Evolutionary conservation across 2,797 vertebrate species (phyloP), one percentile per base, ranked within the genome.

Genomic region (Hapalemur alaotrensis): DNA sequence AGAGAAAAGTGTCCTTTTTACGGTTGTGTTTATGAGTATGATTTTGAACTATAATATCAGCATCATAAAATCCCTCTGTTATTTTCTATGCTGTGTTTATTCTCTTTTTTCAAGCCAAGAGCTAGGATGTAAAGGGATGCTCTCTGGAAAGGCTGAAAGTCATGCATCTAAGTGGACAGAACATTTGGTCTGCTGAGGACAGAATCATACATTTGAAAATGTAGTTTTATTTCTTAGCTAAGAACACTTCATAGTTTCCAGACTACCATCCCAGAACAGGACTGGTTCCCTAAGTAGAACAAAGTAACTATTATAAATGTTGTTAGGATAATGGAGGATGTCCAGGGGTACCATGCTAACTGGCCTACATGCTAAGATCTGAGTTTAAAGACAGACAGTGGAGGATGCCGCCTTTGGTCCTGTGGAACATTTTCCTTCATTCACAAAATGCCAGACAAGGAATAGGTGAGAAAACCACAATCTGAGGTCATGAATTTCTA

Each of bases 81-180:
- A 61, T 95, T 89, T 88, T 41, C 32, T 52, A 67, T 70, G 50
- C 43, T 75, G 35, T 95, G 38, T 91, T 95, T 96, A 93, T 96
- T 97, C 72, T 97, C 43, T 87, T 96, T 96, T 81, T 87, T 92
- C 94, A 93, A 89, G 73, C n/a, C 88, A 89, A 96, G 69, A 92
- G 35, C 67, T 72, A 85, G n/a, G 59, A 95, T 69, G 91, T 97
- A 85, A 97, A 98, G 89, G 80, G 35, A 95, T 92, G 35, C n/a
- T 85, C 92, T 92, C 94, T 90, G 72, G 52, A 96, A 81, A 95
- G 61, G 92, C 32, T 41, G 59, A 95, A 90, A 95, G 76, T 22
- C 35, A 91, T 48, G 23, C 50, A 92, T 91, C 79, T 79, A 76
- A 91, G 80, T 81, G 18, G 22, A 78, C 12, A 89, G 23, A 96